These are phyloP conservation scores for Phrynocephalus versicolor DNA, from an alignment of 2,113 vertebrate genomes.

Conservation along the genomic window DNA sequence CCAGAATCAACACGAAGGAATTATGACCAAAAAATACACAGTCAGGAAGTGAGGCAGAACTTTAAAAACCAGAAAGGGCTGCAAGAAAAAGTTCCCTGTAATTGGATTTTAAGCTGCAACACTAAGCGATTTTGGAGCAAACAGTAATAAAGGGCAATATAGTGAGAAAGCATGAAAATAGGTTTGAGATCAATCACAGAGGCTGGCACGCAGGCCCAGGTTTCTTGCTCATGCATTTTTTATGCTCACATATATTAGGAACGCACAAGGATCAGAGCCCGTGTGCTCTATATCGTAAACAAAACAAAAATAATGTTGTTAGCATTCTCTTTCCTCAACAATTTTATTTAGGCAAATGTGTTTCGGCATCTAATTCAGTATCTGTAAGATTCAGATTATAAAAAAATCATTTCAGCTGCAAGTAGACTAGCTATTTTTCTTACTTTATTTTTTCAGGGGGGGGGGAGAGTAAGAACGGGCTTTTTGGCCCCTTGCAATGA, in stretches of 20 bases:
- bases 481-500: not conserved
- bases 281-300: not conserved
- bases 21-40: slow-evolving; percentile 14
- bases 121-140: slow-evolving; percentile 10
- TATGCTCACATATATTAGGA: slow-evolving; percentile 23
- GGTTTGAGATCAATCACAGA: not conserved
- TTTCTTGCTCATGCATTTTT: slow-evolving; percentile 32
- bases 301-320: slow-evolving; percentile 16
- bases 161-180: not conserved
- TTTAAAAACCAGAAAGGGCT: slow-evolving; percentile 16
- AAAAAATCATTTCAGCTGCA: slow-evolving; percentile 30
- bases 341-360: slow-evolving; percentile 18
- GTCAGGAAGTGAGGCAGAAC: slow-evolving; percentile 24
- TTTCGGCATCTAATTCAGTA: slow-evolving; percentile 36
- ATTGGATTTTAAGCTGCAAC: slow-evolving; percentile 1
- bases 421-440: not conserved
- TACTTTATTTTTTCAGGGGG: slow-evolving; percentile 6
- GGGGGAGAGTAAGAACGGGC: not conserved
- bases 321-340: slow-evolving; percentile 9
- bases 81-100: slow-evolving; percentile 13
- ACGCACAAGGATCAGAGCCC: slow-evolving; percentile 9
- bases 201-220: not conserved
- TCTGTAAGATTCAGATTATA: not conserved
- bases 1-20: not conserved
- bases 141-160: not conserved